phyloP scores from a whole-genome alignment of 2,888 invertebrate genomes.

The Kuschelorhynchus macadamiae region DNA sequence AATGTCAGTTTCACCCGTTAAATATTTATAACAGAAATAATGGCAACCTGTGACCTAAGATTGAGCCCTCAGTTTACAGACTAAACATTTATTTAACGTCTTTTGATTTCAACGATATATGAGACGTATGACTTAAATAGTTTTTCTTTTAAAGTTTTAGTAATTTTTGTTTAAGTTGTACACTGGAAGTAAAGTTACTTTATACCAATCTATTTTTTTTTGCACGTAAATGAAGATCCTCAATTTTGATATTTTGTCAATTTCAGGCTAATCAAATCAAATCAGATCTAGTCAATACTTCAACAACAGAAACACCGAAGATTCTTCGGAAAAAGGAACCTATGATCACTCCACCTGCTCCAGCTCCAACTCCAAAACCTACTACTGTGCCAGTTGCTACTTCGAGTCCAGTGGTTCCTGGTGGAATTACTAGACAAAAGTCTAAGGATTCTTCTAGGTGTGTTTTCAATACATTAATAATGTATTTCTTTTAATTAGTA shows the following conservation, averaged over 20 bases:
- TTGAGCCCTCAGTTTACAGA: no score
- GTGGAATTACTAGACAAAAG: conserved; percentile 64
- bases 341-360: conserved; percentile 55
- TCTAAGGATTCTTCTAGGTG: conserved; percentile 65
- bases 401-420: conserved; percentile 35
- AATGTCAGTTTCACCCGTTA: no score
- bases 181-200: no score
- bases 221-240: no score
- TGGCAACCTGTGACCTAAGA: no score
- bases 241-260: not conserved
- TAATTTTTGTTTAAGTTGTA: no score
- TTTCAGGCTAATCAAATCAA: conserved; percentile 62
- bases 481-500: not conserved
- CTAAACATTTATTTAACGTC: no score
- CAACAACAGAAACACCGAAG: conserved; percentile 67
- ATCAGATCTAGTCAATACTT: conserved; percentile 62
- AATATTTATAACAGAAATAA: no score
- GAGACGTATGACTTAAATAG: no score
- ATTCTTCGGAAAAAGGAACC: conserved; percentile 68
- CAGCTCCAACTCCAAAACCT: conserved; percentile 5
- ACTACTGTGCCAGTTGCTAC: conserved; percentile 11
- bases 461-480: not conserved
- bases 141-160: no score
- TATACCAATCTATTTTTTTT: no score
- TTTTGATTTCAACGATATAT: no score